phyloP scores from a whole-genome alignment of 2,113 vertebrate genomes.

The Nothoprocta perdicaria region DNA sequence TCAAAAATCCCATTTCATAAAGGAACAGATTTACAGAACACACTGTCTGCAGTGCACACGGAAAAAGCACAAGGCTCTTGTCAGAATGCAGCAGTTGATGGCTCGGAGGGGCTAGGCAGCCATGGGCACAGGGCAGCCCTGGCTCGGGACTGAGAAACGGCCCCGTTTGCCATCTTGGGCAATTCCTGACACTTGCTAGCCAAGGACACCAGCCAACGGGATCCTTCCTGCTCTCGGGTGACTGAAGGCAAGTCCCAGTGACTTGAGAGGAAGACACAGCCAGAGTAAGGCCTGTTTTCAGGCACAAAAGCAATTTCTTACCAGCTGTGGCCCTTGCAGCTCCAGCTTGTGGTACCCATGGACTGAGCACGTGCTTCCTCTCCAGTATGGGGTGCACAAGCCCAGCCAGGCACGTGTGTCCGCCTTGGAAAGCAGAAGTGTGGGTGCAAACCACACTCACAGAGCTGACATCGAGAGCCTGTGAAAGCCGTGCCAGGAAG shows the following conservation, averaged over 20 bases:
- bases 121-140: background rate
- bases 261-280: background rate
- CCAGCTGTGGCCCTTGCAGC: background rate
- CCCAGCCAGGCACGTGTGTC: background rate
- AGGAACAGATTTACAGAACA: background rate
- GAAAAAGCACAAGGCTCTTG: background rate
- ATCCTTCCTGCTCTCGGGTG: background rate
- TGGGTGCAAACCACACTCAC: background rate
- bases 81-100: background rate
- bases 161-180: background rate
- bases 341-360: background rate
- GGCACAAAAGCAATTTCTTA: background rate
- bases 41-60: background rate
- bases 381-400: background rate
- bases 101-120: background rate
- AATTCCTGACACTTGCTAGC: background rate
- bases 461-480: background rate
- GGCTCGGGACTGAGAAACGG: background rate
- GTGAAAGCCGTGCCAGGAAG: background rate
- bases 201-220: background rate
- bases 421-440: background rate
- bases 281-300: background rate
- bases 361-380: background rate
- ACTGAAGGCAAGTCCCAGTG: background rate
- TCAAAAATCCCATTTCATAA: conserved; percentile 1